Conservation (phyloP, 2,797 vertebrate species). For the Staurois parvus region DNA sequence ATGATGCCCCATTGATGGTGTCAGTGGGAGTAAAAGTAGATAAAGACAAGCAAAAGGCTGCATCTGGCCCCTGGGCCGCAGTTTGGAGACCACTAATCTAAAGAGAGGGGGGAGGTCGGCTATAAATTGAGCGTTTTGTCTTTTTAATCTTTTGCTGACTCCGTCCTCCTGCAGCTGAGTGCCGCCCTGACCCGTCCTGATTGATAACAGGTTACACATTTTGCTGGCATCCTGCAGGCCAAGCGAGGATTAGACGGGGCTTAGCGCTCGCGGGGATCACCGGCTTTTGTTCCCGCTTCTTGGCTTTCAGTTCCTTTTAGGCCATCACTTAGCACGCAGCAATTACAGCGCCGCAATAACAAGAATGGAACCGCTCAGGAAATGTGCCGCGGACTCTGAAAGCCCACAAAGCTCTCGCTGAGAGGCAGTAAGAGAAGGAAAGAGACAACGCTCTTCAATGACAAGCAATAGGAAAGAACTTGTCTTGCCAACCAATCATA, state of each 20-base stretch:
- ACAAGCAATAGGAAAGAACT: not conserved
- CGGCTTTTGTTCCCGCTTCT: conserved; percentile 27
- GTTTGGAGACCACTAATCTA: too few species aligned
- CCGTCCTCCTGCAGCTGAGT: not conserved
- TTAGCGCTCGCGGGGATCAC: conserved; percentile 23
- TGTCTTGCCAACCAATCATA: not conserved
- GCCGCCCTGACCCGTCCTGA: conserved; percentile 37
- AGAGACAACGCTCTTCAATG: not conserved
- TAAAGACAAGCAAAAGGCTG: too few species aligned
- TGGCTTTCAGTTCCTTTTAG: conserved; percentile 41
- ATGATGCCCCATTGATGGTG: too few species aligned
- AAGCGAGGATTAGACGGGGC: conserved; percentile 35
- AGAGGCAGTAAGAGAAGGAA: not conserved
- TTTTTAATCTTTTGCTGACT: not conserved
- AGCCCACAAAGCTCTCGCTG: conserved; percentile 10
- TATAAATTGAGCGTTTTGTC: too few species aligned
- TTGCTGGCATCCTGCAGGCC: conserved; percentile 36
- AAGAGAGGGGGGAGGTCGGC: too few species aligned
- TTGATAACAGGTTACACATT: conserved; percentile 50
- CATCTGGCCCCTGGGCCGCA: too few species aligned
- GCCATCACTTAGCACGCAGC: conserved; percentile 53
- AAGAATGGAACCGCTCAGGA: conserved; percentile 42
- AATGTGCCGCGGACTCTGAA: conserved; percentile 10
- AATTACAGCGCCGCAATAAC: conserved; percentile 37
- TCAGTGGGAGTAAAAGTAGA: too few species aligned